Evolutionary conservation across 2,797 vertebrate genomes (phyloP), one percentile per base, ranked within the genome.

Genomic region (Hemibagrus guttatus): DNA sequence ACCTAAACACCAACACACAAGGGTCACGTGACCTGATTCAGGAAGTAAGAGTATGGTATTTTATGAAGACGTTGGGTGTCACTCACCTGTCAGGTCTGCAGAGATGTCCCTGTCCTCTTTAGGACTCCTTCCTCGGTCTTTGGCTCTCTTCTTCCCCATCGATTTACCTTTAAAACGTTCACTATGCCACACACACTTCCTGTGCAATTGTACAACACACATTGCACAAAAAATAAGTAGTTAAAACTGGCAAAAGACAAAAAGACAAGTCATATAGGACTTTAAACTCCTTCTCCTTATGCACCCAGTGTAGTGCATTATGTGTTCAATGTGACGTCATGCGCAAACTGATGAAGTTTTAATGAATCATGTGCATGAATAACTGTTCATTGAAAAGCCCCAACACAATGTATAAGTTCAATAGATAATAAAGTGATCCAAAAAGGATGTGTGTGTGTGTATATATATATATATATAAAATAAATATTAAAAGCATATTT

Each of bases 121-220:
- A 35, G 91, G 82, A 75, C 91, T 92, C 92, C 93, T 96, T 81
- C 95, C 96, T 92, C 93, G 96, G 81, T 95, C 95, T 89, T 97
- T 98, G 74, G 89, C 93, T 84, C 95, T 96, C 91, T 96, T 99
- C 95, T 97, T 99, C 87, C 97, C 97, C 98, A 99, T 99, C 3
- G 59, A 17, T 61, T 8, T 4, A 28, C 4, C 7, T 6, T 28
- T 39, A 11, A 17, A n/a, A 84, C 23, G 13, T 49, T 21, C 4
- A 46, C 4, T 1, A 1, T 7, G 35, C 46, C 4, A 46, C 14
- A 0, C 14, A 0, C 64, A 68, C 66, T 69, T 39, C 66, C 66
- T 64, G 63, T 42, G 39, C 21, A 42, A 23, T 42, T 16, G 19
- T 12, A 42, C 3, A 8, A 71, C 68, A 12, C 39, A 23, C 35